Conservation (phyloP, 1,140 invertebrate genomes). For the Drusus annulatus region DNA sequence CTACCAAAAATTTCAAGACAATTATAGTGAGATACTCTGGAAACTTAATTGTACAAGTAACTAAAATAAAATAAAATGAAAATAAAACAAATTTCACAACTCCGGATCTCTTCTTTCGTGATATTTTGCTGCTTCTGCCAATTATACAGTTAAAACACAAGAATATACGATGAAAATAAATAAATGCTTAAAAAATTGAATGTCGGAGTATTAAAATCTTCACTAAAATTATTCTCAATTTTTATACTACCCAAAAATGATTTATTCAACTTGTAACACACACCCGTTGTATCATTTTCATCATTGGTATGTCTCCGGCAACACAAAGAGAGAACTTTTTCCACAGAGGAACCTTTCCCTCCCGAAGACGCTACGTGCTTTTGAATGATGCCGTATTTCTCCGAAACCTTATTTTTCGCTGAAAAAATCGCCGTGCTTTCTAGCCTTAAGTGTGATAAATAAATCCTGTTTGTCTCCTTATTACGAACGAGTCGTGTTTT, state of each 20-base stretch:
- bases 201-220: neutral
- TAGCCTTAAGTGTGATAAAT: slow-evolving; percentile 30
- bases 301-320: neutral
- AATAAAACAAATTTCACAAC: no score
- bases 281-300: neutral
- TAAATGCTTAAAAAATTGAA: neutral
- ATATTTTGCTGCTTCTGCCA: no score
- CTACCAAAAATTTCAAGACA: no score
- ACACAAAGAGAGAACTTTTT: slow-evolving; percentile 14
- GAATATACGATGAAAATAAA: no score
- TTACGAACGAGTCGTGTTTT: slow-evolving; percentile 19
- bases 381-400: slow-evolving; percentile 39
- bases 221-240: neutral
- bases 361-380: neutral
- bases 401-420: slow-evolving; percentile 4
- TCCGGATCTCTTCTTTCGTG: no score
- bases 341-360: neutral
- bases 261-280: neutral
- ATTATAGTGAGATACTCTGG: no score
- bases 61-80: no score
- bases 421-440: slow-evolving; percentile 26
- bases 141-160: no score
- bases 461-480: slow-evolving; percentile 33
- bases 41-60: no score
- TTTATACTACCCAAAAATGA: neutral